phyloP scores from a whole-genome alignment of 2,888 invertebrate species.

The Monochamus alternatus region DNA sequence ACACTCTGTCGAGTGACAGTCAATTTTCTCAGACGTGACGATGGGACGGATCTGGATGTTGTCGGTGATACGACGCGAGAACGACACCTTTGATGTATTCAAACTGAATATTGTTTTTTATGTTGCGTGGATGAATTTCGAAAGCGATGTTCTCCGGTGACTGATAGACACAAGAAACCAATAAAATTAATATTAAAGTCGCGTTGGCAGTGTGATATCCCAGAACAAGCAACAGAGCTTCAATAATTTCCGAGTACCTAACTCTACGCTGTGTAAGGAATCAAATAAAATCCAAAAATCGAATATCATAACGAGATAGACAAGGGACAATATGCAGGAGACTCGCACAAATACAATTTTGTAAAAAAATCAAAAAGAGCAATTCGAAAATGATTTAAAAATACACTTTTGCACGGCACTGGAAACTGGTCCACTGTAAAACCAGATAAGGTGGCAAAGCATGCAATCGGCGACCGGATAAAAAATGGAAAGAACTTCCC shows the following conservation, averaged over 20 bases:
- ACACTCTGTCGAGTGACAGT: conserved; percentile 22
- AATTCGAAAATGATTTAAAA: no score
- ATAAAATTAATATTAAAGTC: conserved; percentile 34
- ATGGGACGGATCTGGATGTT: conserved; percentile 28
- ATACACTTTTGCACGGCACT: no score
- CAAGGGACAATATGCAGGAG: background rate
- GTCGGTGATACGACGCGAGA: conserved; percentile 30
- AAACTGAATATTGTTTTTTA: conserved; percentile 35
- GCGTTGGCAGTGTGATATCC: conserved; percentile 26
- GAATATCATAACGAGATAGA: background rate
- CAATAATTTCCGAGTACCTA: conserved; percentile 20
- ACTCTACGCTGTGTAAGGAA: conserved; percentile 20
- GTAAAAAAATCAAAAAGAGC: no score
- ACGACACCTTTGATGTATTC: conserved; percentile 34
- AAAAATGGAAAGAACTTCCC: no score
- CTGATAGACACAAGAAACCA: conserved; percentile 37
- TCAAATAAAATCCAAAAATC: conserved; percentile 11
- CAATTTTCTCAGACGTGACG: conserved; percentile 33
- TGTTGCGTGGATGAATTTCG: conserved; percentile 27
- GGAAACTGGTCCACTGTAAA: no score
- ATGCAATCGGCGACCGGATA: no score
- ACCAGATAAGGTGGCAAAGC: no score
- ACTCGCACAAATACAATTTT: no score
- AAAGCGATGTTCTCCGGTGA: conserved; percentile 23
- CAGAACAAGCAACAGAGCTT: conserved; percentile 10